These are phyloP conservation scores for Esox lucius DNA, from an alignment of 2,797 vertebrate genomes.

Conservation along the genomic window DNA sequence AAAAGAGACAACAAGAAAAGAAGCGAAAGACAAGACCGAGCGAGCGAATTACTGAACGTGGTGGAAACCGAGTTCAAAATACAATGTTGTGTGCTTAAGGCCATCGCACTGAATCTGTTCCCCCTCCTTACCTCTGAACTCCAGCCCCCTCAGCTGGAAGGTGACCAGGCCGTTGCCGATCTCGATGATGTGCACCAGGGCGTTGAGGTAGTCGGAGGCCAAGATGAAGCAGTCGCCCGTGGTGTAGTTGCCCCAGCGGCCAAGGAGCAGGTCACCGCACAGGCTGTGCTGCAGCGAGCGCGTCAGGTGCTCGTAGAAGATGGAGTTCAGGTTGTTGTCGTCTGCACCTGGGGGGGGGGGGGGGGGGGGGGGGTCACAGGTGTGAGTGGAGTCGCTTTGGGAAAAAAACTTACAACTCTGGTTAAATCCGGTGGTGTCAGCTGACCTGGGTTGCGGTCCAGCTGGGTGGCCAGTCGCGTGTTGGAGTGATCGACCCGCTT, in stretches of 20 bases:
- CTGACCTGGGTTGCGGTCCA: conserved; percentile 96
- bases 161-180: conserved; percentile 96
- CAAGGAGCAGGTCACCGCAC: conserved; percentile 92
- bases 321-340: conserved; percentile 98
- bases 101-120: not conserved
- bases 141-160: conserved; percentile 97
- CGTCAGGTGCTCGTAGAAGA: conserved; percentile 97
- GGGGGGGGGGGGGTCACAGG: not conserved
- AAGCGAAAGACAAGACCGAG: not conserved
- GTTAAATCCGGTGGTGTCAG: not conserved
- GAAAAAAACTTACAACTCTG: not conserved
- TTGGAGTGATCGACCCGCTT: conserved; percentile 98
- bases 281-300: conserved; percentile 96
- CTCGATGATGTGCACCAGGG: conserved; percentile 95
- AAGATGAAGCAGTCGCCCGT: conserved; percentile 98
- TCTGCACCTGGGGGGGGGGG: conserved; percentile 83
- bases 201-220: conserved; percentile 98
- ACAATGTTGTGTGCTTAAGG: not conserved
- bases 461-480: conserved; percentile 94
- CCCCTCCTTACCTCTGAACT: conserved; percentile 88
- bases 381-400: not conserved
- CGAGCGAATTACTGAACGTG: not conserved
- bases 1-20: not conserved
- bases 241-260: conserved; percentile 95
- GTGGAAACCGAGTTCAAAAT: not conserved